These are phyloP conservation scores for Drosophila dives DNA, from an alignment of 2,888 invertebrate genomes.

Conservation along the genomic window DNA sequence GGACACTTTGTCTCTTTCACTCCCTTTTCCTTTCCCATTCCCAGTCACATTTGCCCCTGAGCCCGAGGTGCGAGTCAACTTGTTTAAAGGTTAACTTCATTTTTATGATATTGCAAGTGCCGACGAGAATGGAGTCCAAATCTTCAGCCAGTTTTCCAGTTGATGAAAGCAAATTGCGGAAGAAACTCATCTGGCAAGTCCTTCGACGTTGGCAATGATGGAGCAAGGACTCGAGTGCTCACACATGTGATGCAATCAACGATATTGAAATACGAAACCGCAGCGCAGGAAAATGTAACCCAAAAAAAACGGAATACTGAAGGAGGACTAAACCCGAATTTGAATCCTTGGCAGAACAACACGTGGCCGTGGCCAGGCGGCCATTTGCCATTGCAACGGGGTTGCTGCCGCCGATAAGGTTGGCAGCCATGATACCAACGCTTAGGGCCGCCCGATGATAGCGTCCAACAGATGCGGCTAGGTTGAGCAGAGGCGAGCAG, in stretches of 20 bases:
- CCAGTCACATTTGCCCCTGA: constrained; percentile 3
- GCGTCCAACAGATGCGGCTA: constrained; percentile 53
- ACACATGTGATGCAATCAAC: constrained; percentile 23
- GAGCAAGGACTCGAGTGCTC: constrained; percentile 46
- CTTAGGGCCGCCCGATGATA: constrained; percentile 65
- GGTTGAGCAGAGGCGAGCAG: background rate
- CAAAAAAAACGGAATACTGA: constrained; percentile 9
- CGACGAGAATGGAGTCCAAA: background rate
- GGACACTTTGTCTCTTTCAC: constrained; percentile 28
- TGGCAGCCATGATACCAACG: constrained; percentile 70
- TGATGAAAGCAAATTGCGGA: background rate
- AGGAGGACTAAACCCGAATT: constrained; percentile 38
- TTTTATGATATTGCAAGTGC: constrained; percentile 59
- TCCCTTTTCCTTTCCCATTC: background rate
- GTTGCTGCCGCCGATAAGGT: constrained; percentile 59
- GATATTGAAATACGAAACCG: constrained; percentile 75
- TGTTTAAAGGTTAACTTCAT: constrained; percentile 76
- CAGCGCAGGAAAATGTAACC: constrained; percentile 15
- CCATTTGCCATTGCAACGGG: constrained; percentile 50
- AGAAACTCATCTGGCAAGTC: constrained; percentile 2
- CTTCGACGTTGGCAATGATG: constrained; percentile 16
- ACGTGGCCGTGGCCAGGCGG: constrained; percentile 54
- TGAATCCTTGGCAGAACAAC: constrained; percentile 41
- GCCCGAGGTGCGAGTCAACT: constrained; percentile 62
- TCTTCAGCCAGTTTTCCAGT: background rate